Evolutionary conservation across 2,113 vertebrate species (phyloP).

Genomic region (Cygnus atratus): DNA sequence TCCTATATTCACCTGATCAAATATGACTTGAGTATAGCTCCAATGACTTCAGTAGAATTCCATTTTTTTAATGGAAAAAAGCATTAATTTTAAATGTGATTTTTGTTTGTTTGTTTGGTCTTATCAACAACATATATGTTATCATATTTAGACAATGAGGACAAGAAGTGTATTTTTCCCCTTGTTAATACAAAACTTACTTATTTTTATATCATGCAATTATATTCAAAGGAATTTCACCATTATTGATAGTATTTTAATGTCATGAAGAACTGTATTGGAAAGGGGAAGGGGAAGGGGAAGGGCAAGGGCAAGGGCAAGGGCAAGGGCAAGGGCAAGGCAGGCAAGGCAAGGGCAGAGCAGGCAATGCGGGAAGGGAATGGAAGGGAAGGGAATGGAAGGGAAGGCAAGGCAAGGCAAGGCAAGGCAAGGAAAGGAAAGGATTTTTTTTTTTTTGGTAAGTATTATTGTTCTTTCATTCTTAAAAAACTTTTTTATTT

Average conservation of each 20-base stretch:
- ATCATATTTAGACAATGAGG: not conserved
- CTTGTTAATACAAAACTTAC: not conserved
- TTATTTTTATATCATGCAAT: not conserved
- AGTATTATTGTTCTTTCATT: not conserved
- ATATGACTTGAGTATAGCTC: not conserved
- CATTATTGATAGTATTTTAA: not conserved
- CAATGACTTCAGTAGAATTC: not conserved
- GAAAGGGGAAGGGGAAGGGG: not conserved
- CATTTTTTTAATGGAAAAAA: not conserved
- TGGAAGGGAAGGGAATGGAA: too few species aligned
- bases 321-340: not conserved
- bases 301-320: too few species aligned
- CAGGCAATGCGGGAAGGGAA: too few species aligned
- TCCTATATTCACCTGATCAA: not conserved
- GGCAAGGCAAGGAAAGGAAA: not conserved
- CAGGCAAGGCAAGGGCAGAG: too few species aligned
- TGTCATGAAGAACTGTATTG: not conserved
- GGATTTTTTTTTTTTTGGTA: not conserved
- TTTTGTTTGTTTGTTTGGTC: too few species aligned
- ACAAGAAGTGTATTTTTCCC: not conserved
- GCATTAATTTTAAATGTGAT: rapidly evolving
- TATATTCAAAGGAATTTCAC: not conserved
- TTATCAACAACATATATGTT: not conserved
- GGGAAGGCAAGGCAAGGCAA: too few species aligned
- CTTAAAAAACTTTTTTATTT: not conserved